Evolutionary conservation across 2,888 invertebrate genomes (phyloP).

Genomic region (Chaetogeoica ovagalla): DNA sequence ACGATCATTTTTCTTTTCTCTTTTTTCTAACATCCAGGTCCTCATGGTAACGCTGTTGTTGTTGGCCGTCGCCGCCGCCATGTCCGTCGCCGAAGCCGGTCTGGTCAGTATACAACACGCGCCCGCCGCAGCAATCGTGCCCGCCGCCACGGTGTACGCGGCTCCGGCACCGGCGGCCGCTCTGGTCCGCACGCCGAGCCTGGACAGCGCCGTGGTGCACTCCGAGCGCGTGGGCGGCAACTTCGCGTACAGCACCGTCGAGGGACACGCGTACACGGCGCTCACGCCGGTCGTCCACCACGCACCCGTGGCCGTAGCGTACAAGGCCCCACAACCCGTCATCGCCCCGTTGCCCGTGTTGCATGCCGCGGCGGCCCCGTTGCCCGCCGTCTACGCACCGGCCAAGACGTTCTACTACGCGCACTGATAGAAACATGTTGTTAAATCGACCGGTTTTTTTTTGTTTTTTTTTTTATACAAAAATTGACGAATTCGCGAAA

Average conservation of each 20-base stretch:
- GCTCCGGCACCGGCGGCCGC: slow-evolving; percentile 54
- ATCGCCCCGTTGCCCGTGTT: slow-evolving; percentile 54
- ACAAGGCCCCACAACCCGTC: slow-evolving; percentile 58
- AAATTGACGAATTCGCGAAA: no score
- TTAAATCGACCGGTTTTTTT: no score
- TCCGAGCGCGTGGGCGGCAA: slow-evolving; percentile 63
- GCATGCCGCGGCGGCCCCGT: slow-evolving; percentile 55
- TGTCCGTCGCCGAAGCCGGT: slow-evolving; percentile 29
- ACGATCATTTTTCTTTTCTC: no score
- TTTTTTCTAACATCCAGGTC: neutral
- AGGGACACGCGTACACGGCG: slow-evolving; percentile 63
- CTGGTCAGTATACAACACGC: slow-evolving; percentile 8
- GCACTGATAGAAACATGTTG: neutral
- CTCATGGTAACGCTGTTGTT: slow-evolving; percentile 41
- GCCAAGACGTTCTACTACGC: slow-evolving; percentile 42
- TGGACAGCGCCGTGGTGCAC: slow-evolving; percentile 64
- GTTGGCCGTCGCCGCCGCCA: slow-evolving; percentile 2
- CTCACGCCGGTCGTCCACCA: slow-evolving; percentile 60
- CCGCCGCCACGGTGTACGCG: neutral
- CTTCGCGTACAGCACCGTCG: slow-evolving; percentile 64
- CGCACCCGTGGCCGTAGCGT: slow-evolving; percentile 59
- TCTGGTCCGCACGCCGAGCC: slow-evolving; percentile 61
- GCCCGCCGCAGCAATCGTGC: neutral
- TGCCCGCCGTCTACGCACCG: slow-evolving; percentile 36
- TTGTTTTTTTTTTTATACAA: no score